A percentile compares a stretch with the other conserved stretches of the same genome.
phyloP scores from a whole-genome alignment of 2,888 invertebrate species.

The Gonocerus acuteangulatus region DNA sequence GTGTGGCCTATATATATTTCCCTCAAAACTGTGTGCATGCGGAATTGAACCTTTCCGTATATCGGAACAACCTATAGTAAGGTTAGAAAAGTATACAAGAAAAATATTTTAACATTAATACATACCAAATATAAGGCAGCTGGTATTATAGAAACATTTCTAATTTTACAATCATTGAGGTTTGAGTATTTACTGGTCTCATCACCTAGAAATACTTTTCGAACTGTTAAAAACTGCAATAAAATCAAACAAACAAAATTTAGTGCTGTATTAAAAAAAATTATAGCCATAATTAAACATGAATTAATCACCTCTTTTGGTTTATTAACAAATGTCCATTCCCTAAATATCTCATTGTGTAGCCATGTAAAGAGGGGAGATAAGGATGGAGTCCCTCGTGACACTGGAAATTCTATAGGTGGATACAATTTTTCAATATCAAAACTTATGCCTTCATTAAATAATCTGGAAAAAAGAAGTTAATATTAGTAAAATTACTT shows the following conservation, averaged over 20 bases:
- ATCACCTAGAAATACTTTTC: neutral
- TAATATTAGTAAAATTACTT: neutral
- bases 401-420: slow-evolving; percentile 48
- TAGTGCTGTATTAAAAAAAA: neutral
- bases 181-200: too few relatives aligned
- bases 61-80: too few relatives aligned
- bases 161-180: neutral
- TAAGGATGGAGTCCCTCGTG: slow-evolving; percentile 51
- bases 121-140: slow-evolving; percentile 10
- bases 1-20: too few relatives aligned
- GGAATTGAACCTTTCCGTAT: too few relatives aligned
- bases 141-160: neutral
- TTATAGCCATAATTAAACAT: neutral
- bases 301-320: neutral
- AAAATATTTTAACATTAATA: too few relatives aligned
- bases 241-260: too few relatives aligned
- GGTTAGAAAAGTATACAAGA: too few relatives aligned
- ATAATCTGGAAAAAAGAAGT: slow-evolving; percentile 45
- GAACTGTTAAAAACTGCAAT: too few relatives aligned
- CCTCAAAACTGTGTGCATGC: too few relatives aligned
- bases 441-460: slow-evolving; percentile 49
- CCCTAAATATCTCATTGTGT: slow-evolving; percentile 49
- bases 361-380: slow-evolving; percentile 52
- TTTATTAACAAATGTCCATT: slow-evolving; percentile 38
- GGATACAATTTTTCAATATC: slow-evolving; percentile 48